Evolutionary conservation across 2,797 vertebrate genomes (phyloP), one percentile per base, ranked within the genome.

Genomic region (Alfaro cultratus): DNA sequence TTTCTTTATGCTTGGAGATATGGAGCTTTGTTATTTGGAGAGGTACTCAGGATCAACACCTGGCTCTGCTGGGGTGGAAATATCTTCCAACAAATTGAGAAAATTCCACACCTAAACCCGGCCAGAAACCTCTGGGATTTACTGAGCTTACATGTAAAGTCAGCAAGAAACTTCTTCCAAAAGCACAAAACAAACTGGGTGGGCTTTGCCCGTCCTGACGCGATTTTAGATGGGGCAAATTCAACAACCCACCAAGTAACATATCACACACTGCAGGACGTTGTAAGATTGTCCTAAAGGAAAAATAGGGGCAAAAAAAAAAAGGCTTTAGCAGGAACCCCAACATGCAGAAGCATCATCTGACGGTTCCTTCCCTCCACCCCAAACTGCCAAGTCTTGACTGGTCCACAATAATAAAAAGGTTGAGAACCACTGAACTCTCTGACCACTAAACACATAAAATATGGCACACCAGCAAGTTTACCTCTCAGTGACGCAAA

Each of bases 41-140:
- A 43, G 39, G 21, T 26, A n/a, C 23, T 70, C 85, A 0, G 60
- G 62, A 46, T 60, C 75, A 36, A 70, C 67, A 70, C 67, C 67
- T 70, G 67, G 67, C 67, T 70, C 39, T 41, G 64, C 34, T 23
- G 31, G 18, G 62, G 34, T 39, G 62, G 62, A 67, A 21, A 67
- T 41, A 68, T 68, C 64, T 68, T 26, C 39, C 64, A 68, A 41
- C 64, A 41, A 68, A 68, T 26, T 68, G 64, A 68, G 18, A 68
- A 23, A 68, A 68, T 68, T 68, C 64, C 64, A 68, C 36, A 68
- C 39, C 21, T 68, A 68, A 68, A 41, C 64, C 64, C 36, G 3
- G 23, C 34, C 64, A 41, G 5, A 68, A 41, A 68, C 36, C 64
- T 26, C 36, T 5, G 64, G 64, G 64, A 68, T 68, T 68, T 68